These are phyloP conservation scores for Apamea monoglypha DNA, from an alignment of 2,888 invertebrate species.

Conservation along the genomic window DNA sequence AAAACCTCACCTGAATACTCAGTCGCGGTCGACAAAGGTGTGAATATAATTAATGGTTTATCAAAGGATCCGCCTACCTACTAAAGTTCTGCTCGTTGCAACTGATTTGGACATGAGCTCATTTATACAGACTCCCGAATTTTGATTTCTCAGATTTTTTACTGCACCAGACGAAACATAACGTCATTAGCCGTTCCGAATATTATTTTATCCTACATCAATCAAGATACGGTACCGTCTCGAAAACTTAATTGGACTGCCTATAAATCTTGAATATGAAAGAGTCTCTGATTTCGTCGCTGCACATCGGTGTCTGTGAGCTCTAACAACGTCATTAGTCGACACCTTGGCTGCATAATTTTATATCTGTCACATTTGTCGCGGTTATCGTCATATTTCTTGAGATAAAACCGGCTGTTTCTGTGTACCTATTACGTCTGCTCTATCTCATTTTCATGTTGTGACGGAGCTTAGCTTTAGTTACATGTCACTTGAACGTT, in stretches of 20 bases:
- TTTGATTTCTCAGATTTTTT: conserved; percentile 62
- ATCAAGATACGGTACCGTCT: conserved; percentile 73
- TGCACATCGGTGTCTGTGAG: conserved; percentile 61
- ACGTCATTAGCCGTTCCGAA: conserved; percentile 65
- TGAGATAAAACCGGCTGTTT: conserved; percentile 67
- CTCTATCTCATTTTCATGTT: conserved; percentile 58
- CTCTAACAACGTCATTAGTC: conserved; percentile 69
- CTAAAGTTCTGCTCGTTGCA: conserved; percentile 69
- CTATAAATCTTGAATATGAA: conserved; percentile 76
- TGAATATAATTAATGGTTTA: conserved; percentile 89
- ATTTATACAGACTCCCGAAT: conserved; percentile 68
- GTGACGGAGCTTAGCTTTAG: conserved; percentile 50
- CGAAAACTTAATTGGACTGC: conserved; percentile 75
- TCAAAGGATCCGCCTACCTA: conserved; percentile 83
- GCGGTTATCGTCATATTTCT: conserved; percentile 70
- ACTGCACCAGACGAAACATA: conserved; percentile 43
- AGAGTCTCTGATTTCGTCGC: conserved; percentile 70
- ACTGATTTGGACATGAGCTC: conserved; percentile 77
- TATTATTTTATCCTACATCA: conserved; percentile 74
- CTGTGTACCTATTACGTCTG: conserved; percentile 59
- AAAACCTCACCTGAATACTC: conserved; percentile 71
- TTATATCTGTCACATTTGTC: conserved; percentile 73
- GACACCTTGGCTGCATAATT: conserved; percentile 73
- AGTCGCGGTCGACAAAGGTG: conserved; percentile 83
- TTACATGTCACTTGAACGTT: conserved; percentile 47